Conservation (phyloP, 2,113 vertebrate genomes). For the Gallinago paraguaiae region DNA sequence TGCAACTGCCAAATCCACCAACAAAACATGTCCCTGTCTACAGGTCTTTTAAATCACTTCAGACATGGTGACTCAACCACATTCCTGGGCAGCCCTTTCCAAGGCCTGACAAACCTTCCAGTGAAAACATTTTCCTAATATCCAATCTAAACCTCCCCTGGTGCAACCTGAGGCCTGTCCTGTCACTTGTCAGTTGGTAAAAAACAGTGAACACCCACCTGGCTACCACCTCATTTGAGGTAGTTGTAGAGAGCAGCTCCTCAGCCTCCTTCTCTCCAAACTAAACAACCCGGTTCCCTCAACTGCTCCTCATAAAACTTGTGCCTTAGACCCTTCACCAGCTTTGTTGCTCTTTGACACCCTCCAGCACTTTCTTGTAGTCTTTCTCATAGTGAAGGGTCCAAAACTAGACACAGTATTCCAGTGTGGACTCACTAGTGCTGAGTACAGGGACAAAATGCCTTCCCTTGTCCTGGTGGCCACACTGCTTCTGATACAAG, state of each 20-base stretch:
- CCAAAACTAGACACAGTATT: neutral
- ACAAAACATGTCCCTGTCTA: neutral
- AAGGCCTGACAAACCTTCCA: neutral
- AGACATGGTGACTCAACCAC: too few species aligned
- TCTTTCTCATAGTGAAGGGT: neutral
- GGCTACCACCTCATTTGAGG: neutral
- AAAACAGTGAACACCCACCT: neutral
- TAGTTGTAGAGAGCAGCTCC: neutral
- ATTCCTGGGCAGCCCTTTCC: neutral
- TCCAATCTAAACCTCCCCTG: neutral
- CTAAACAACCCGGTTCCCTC: neutral
- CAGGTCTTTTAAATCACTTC: too few species aligned
- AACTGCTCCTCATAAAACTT: neutral
- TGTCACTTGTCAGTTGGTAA: neutral
- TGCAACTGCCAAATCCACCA: neutral
- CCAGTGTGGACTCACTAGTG: neutral
- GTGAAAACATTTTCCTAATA: neutral
- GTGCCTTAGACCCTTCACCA: neutral
- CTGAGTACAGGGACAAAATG: neutral
- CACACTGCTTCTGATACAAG: neutral
- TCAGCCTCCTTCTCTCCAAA: neutral
- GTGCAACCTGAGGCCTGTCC: neutral
- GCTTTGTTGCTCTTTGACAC: neutral
- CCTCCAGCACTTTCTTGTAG: neutral
- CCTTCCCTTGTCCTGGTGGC: neutral